Percentiles rank a stretch among this genome's conserved stretches.
Evolutionary conservation across 2,797 vertebrate species (phyloP).

Genomic region (Protosalanx chinensis): DNA sequence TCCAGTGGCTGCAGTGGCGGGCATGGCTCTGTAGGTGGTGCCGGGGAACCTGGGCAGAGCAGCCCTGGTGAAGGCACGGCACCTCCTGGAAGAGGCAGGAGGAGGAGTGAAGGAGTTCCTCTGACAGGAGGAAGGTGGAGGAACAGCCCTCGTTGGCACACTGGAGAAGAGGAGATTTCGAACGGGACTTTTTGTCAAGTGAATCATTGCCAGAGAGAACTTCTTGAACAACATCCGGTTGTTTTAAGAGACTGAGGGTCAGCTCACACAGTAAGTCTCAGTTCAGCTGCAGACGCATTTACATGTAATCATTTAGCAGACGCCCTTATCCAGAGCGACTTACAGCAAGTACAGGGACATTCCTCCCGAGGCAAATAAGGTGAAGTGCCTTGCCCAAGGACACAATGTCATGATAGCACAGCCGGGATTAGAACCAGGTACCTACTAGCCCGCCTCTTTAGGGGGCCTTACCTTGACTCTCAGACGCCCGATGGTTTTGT

Average conservation of each 20-base stretch:
- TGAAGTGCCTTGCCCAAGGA: too few relatives aligned
- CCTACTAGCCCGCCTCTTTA: too few relatives aligned
- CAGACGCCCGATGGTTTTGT: conserved; percentile 66
- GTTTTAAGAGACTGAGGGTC: too few relatives aligned
- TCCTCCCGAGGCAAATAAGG: too few relatives aligned
- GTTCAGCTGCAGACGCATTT: too few relatives aligned
- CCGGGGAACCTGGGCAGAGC: conserved; percentile 46
- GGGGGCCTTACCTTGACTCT: conserved; percentile 68
- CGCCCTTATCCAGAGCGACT: too few relatives aligned
- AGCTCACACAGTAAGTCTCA: too few relatives aligned
- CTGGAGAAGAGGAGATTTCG: conserved; percentile 35
- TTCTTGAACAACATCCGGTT: too few relatives aligned
- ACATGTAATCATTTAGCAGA: too few relatives aligned
- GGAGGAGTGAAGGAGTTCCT: conserved; percentile 58
- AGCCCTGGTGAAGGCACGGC: conserved; percentile 67
- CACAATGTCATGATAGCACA: too few relatives aligned
- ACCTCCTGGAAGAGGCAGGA: conserved; percentile 59
- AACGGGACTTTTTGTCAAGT: neutral
- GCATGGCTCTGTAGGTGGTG: conserved; percentile 58
- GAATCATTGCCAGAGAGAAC: neutral
- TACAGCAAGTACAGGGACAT: too few relatives aligned
- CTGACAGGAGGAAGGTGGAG: conserved; percentile 64
- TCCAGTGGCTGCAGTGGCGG: conserved; percentile 54
- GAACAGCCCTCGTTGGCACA: conserved; percentile 72
- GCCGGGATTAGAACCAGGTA: too few relatives aligned